phyloP scores from a whole-genome alignment of 2,888 invertebrate species.

The Thalpophila matura region DNA sequence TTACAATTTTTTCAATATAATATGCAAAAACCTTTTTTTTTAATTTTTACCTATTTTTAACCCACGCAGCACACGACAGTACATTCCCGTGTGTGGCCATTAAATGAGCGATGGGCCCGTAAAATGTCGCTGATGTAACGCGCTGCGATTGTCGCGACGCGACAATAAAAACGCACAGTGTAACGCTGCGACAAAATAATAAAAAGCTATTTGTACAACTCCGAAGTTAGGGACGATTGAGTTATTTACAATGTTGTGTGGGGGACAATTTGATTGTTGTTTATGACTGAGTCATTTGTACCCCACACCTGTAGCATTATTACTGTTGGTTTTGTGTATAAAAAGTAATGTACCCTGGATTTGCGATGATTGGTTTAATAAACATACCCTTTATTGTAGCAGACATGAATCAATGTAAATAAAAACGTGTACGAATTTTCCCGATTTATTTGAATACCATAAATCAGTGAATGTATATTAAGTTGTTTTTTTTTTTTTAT shows the following conservation, averaged over 20 bases:
- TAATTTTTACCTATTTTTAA: not conserved
- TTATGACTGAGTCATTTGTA: constrained; percentile 22
- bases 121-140: constrained; percentile 60
- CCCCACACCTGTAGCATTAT: constrained; percentile 24
- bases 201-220: constrained; percentile 57
- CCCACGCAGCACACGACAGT: constrained; percentile 27
- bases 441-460: not conserved
- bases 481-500: too few relatives aligned
- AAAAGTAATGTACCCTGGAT: constrained; percentile 7
- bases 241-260: constrained; percentile 51
- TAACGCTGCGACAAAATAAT: constrained; percentile 47
- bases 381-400: not conserved
- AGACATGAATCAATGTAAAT: not conserved
- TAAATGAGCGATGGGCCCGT: constrained; percentile 71
- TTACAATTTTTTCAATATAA: too few relatives aligned
- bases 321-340: not conserved
- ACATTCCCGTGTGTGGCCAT: constrained; percentile 70
- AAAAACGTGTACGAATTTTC: not conserved
- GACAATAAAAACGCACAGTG: constrained; percentile 58
- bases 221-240: constrained; percentile 29
- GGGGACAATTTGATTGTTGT: constrained; percentile 27
- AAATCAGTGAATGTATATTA: too few relatives aligned
- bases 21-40: too few relatives aligned
- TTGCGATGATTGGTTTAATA: not conserved
- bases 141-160: constrained; percentile 41